Evolutionary conservation across 1,140 invertebrate species (phyloP), one percentile per base, ranked within the genome.

Genomic region (Drosophila saltans): DNA sequence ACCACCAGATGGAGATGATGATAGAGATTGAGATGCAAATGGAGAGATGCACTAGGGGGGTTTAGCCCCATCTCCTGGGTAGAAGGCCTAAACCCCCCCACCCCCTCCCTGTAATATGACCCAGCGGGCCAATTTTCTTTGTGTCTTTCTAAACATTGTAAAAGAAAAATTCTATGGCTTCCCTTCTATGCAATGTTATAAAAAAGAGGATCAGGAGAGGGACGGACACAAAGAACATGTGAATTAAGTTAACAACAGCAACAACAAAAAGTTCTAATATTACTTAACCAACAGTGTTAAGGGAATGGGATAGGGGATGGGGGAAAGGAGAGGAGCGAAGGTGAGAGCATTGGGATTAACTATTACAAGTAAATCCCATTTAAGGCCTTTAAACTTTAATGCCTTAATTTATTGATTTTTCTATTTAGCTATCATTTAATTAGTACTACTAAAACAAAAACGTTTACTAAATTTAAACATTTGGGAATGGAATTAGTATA

Each of bases 21-120:
- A 55, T 43, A 36, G 36, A 11, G 33, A 28, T 61, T 55, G 36
- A 69, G 64, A 61, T 39, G 21, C 11, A 43, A 24, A 24, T 9
- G 24, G 45, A 52, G 45, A 52, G 45, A 52, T 52, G 45, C 45
- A 52, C 26, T 52, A 26, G 45, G 21, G 45, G 33, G 33, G 16
- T 16, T 16, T 16, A 16, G 16, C 16, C 16, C 16, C 16, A 16
- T 16, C 16, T 16, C 16, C 16, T 16, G 16, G 16, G 16, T 16
- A 16, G 16, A 16, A 16, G 16, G 16, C 16, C 16, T 16, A 16
- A 16, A 16, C 16, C 16, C 16, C 16, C 16, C 16, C 16, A 16
- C 16, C 16, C 21, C 45, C 21, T 7, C 24, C 24, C 5, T 52
- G 45, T 52, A 52, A 52, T 52, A 52, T 26, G 45, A 52, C 21